Evolutionary conservation across 2,113 vertebrate genomes (phyloP).

Genomic region (Rhabdomys dilectus): DNA sequence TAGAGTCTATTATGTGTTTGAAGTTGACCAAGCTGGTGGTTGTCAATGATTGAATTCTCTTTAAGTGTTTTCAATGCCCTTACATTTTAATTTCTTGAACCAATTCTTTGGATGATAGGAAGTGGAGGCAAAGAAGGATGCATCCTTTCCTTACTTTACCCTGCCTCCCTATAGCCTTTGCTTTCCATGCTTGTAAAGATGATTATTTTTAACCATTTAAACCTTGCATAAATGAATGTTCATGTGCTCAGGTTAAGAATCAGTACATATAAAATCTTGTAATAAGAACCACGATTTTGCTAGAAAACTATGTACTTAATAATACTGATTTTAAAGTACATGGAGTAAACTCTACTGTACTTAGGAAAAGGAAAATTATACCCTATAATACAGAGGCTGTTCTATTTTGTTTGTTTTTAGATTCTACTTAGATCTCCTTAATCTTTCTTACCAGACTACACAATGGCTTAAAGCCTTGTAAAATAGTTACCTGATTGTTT

Average conservation of each 20-base stretch:
- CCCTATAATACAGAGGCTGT: not conserved
- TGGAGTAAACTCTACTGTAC: conserved; percentile 30
- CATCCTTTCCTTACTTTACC: conserved; percentile 30
- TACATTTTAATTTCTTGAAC: conserved; percentile 54
- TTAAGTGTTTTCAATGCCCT: conserved; percentile 31
- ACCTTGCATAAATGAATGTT: conserved; percentile 53
- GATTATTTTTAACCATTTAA: conserved; percentile 16
- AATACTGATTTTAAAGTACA: conserved; percentile 34
- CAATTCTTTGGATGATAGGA: conserved; percentile 62
- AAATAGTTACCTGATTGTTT: conserved; percentile 29
- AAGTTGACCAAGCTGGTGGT: conserved; percentile 20
- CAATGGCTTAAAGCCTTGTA: conserved; percentile 55
- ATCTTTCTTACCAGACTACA: not conserved
- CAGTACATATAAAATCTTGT: not conserved
- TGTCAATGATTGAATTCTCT: conserved; percentile 45
- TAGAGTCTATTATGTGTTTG: conserved; percentile 45
- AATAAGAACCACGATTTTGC: conserved; percentile 17
- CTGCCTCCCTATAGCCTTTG: not conserved
- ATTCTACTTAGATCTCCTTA: conserved; percentile 33
- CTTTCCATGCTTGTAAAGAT: conserved; percentile 65
- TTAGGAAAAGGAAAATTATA: conserved; percentile 58
- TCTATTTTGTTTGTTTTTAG: not conserved
- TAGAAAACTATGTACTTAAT: conserved; percentile 40
- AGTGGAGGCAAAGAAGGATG: conserved; percentile 46
- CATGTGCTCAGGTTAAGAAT: conserved; percentile 38